phyloP scores from a whole-genome alignment of 2,113 vertebrate species.

The Eublepharis macularius region DNA sequence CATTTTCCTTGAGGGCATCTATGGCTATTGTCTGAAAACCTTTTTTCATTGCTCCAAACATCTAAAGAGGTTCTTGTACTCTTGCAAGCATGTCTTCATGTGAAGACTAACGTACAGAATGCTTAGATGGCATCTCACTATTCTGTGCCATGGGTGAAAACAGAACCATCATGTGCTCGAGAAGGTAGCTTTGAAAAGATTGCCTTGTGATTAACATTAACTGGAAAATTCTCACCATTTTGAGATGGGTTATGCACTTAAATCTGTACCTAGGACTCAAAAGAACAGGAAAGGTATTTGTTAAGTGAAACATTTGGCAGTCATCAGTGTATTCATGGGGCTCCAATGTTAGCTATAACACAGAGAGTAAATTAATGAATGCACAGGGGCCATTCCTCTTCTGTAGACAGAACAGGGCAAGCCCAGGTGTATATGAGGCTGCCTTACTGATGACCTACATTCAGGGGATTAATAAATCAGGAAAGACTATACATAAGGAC shows the following conservation, averaged over 20 bases:
- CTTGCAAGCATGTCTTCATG: not conserved
- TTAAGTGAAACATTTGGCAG: not conserved
- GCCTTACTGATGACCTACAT: not conserved
- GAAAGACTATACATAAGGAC: not conserved
- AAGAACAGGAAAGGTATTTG: not conserved
- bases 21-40: not conserved
- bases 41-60: not conserved
- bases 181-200: not conserved
- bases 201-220: not conserved
- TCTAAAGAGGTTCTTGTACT: not conserved
- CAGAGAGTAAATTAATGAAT: not conserved
- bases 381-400: not conserved
- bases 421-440: not conserved
- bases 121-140: not conserved
- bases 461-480: not conserved
- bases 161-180: not conserved
- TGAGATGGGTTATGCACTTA: not conserved
- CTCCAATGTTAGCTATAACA: not conserved
- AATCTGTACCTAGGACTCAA: not conserved
- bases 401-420: not conserved
- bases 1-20: not conserved
- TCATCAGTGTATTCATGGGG: not conserved
- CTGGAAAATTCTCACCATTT: not conserved
- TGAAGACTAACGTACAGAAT: not conserved
- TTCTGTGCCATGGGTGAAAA: not conserved